Percentiles rank a stretch among this genome's conserved stretches.
Conservation (phyloP, 2,888 invertebrate genomes). For the Agonopterix heracliana region DNA sequence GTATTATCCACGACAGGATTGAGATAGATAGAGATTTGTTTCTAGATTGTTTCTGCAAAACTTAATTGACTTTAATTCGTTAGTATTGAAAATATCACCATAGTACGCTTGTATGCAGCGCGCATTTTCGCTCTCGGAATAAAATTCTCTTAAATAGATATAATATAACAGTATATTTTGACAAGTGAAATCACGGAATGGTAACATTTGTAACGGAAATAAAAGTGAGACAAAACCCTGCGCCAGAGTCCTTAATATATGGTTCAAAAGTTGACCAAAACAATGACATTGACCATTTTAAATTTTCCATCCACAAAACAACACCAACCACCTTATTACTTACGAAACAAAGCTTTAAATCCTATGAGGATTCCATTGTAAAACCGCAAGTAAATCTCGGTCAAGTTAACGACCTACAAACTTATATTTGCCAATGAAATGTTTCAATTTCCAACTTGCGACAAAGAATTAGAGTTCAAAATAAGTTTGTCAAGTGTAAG, state of each 20-base stretch:
- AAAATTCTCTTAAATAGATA: too few relatives aligned
- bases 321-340: constrained; percentile 13
- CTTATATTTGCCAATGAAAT: constrained; percentile 3
- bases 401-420: constrained; percentile 6
- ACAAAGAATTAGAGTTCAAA: not conserved
- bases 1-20: too few relatives aligned
- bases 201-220: constrained; percentile 26
- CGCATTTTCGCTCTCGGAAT: too few relatives aligned
- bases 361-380: constrained; percentile 10
- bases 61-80: too few relatives aligned
- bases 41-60: too few relatives aligned
- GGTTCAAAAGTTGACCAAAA: constrained; percentile 47
- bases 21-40: too few relatives aligned
- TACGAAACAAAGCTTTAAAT: constrained; percentile 17
- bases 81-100: too few relatives aligned
- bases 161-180: constrained; percentile 6
- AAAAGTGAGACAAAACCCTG: not conserved
- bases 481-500: constrained; percentile 8
- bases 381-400: constrained; percentile 7
- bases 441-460: too few relatives aligned
- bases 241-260: constrained; percentile 31
- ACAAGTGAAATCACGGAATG: constrained; percentile 11
- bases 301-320: constrained; percentile 10
- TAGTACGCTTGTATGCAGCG: too few relatives aligned
- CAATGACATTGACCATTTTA: constrained; percentile 27